Conservation (phyloP, 1,140 invertebrate species). For the Bombus confusus region DNA sequence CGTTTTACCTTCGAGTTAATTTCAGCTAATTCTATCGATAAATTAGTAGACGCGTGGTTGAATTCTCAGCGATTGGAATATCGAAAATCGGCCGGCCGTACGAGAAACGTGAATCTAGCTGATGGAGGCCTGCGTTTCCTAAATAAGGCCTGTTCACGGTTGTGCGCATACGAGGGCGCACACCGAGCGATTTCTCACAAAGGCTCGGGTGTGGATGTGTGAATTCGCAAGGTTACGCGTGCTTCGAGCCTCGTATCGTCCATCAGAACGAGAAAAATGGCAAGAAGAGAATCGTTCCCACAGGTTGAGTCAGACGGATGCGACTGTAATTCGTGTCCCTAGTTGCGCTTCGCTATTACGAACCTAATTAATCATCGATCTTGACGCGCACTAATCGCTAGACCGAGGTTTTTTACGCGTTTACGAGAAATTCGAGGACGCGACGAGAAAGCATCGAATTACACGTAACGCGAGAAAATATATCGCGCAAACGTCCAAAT, state of each 20-base stretch:
- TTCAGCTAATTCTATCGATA: too few relatives aligned
- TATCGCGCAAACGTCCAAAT: too few relatives aligned
- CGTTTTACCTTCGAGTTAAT: too few relatives aligned
- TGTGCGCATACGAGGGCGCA: background rate
- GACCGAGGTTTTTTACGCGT: too few relatives aligned
- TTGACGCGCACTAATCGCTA: background rate
- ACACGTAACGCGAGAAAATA: too few relatives aligned
- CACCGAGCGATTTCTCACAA: slow-evolving; percentile 28
- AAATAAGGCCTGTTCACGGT: background rate
- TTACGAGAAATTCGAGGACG: too few relatives aligned
- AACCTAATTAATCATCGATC: slow-evolving; percentile 17
- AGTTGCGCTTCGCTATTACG: background rate
- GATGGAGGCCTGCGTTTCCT: background rate
- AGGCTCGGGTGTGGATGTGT: slow-evolving; percentile 8
- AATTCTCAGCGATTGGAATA: too few relatives aligned
- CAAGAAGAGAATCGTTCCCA: slow-evolving; percentile 23
- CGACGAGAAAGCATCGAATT: too few relatives aligned
- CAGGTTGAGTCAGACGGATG: slow-evolving; percentile 36
- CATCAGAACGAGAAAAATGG: slow-evolving; percentile 25
- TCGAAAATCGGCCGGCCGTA: too few relatives aligned
- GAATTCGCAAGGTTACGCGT: slow-evolving; percentile 38
- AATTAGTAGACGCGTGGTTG: too few relatives aligned
- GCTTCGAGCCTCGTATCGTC: slow-evolving; percentile 32
- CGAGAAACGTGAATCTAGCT: background rate
- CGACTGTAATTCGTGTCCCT: slow-evolving; percentile 19